Evolutionary conservation across 2,888 invertebrate species (phyloP), one percentile per base, ranked within the genome.

Genomic region (Patella depressa): DNA sequence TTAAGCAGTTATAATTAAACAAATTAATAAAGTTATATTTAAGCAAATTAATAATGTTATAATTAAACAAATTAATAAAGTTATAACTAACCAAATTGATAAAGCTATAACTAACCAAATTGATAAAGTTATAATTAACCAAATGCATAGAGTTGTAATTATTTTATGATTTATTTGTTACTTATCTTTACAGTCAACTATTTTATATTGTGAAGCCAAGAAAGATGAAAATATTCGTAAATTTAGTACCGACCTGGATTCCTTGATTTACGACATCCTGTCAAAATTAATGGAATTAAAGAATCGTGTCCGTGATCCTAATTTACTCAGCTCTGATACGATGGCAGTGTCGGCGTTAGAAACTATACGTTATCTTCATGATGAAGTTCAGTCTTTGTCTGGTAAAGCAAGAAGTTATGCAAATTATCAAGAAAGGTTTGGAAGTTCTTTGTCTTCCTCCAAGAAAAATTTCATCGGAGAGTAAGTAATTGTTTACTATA

Each of bases 221-320:
- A 91, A 90, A 76, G 91, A 92, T 78, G 91, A 91, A 80, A 91
- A 91, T 79, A 91, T 91, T 57, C 84, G 90, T 53, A 90, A 90
- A 82, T 91, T 91, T 85, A 89, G 88, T 75, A 83, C 86, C 7
- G 89, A 91, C 78, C 85, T 91, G 53, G 90, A 91, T 78, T 82
- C 82, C 0, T 86, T 91, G 19, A 89, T 91, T 72, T 83, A 85
- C 78, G 85, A 87, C 76, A 91, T 91, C 72, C 84, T 87, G 17
- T 79, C 82, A 73, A 87, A 87, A 75, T 84, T 91, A 76, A 87
- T 88, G 80, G 88, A 90, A 65, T 84, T 91, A 57, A 91, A 89
- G 83, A 87, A 86, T 79, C 80, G 85, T 70, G 89, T 91, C 12
- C 87, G 87, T 78, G 90, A 91, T 80, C 91, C 91, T 2, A 83